phyloP scores from a whole-genome alignment of 2,888 invertebrate genomes.

The Epinotia brunnichana region DNA sequence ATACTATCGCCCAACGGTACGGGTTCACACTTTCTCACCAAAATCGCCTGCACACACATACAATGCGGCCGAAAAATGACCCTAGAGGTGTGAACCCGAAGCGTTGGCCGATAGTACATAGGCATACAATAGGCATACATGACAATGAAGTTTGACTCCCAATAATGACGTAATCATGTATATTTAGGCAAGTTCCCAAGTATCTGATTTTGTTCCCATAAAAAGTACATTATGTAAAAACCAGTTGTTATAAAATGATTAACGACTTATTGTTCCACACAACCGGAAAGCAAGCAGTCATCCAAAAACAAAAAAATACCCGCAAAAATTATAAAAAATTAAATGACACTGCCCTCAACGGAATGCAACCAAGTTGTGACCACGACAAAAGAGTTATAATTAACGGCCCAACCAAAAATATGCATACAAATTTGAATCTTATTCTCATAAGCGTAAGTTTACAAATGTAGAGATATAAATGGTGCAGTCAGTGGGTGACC shows the following conservation, averaged over 20 bases:
- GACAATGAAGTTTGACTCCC: too few relatives aligned
- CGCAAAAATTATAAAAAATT: not conserved
- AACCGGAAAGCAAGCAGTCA: not conserved
- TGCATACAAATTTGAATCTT: not conserved
- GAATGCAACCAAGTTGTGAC: slow-evolving; percentile 1
- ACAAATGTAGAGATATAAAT: not conserved
- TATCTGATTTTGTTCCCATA: too few relatives aligned
- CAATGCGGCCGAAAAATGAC: too few relatives aligned
- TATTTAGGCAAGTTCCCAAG: too few relatives aligned
- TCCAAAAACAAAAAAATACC: not conserved
- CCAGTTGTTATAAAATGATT: not conserved
- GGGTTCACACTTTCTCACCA: too few relatives aligned
- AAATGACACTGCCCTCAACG: slow-evolving; percentile 14
- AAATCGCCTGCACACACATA: too few relatives aligned
- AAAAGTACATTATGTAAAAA: slow-evolving; percentile 9
- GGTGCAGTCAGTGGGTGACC: slow-evolving; percentile 4
- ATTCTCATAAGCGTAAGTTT: not conserved
- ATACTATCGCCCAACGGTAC: too few relatives aligned
- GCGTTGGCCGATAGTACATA: too few relatives aligned
- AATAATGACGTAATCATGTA: too few relatives aligned
- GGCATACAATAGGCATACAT: too few relatives aligned
- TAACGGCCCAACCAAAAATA: not conserved
- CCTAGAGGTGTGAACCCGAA: too few relatives aligned
- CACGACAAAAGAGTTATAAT: slow-evolving; percentile 1
- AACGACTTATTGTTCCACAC: slow-evolving; percentile 2